phyloP scores from a whole-genome alignment of 2,113 vertebrate genomes.

The cattle (Bos taurus) region DNA sequence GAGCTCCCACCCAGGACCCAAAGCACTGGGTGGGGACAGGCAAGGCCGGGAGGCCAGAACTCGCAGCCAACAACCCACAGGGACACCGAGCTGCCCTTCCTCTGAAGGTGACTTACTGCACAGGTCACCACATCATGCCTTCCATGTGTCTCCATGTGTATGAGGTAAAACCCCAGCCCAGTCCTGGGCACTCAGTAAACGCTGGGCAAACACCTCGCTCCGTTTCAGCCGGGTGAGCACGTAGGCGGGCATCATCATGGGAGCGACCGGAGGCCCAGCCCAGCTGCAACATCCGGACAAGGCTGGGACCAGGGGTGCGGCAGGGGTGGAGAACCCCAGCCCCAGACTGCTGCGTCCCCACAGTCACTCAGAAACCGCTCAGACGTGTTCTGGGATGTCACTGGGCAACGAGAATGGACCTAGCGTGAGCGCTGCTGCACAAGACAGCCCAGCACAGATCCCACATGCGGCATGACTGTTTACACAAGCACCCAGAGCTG shows the following conservation, averaged over 20 bases:
- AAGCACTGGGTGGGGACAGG: not conserved
- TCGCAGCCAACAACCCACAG: not conserved
- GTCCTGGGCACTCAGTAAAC: not conserved
- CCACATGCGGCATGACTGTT: accelerated
- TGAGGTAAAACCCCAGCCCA: not conserved
- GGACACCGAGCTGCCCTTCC: not conserved
- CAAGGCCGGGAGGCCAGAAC: not conserved
- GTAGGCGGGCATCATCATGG: not conserved
- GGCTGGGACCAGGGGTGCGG: not conserved
- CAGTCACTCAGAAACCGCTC: not conserved
- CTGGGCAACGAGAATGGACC: not conserved
- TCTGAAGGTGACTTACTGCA: not conserved
- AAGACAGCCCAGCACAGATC: not conserved
- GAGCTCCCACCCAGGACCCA: not conserved
- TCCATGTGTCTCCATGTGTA: not conserved
- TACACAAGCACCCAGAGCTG: not conserved
- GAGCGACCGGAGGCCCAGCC: not conserved
- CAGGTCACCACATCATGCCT: not conserved
- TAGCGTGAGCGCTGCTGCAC: not conserved
- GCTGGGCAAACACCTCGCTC: not conserved
- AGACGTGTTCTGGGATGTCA: not conserved
- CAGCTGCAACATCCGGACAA: not conserved
- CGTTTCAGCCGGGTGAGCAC: accelerated
- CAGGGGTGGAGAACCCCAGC: accelerated
- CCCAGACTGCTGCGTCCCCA: not conserved